A percentile compares a stretch with the other conserved stretches of the same genome.
phyloP scores from a whole-genome alignment of 2,797 vertebrate genomes.

The Macropodus opercularis region DNA sequence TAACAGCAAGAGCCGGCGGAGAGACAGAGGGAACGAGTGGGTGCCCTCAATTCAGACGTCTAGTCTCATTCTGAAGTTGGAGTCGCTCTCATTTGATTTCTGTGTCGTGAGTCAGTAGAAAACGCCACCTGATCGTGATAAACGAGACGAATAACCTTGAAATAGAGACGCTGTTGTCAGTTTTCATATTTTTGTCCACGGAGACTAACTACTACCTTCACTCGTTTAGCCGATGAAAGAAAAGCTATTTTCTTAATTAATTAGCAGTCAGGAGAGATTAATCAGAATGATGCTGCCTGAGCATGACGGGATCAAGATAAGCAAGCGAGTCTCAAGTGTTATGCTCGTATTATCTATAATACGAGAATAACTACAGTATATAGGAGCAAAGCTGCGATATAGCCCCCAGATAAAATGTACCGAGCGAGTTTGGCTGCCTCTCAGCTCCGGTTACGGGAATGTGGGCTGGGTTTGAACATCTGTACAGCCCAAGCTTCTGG shows the following conservation, averaged over 20 bases:
- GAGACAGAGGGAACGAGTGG: slow-evolving; percentile 38
- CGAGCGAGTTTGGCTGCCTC: slow-evolving; percentile 3
- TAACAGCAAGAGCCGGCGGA: slow-evolving; percentile 47
- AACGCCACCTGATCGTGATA: slow-evolving; percentile 16
- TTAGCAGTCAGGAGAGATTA: not conserved
- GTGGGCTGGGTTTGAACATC: slow-evolving; percentile 10
- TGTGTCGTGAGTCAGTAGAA: slow-evolving; percentile 10
- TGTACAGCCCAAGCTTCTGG: slow-evolving; percentile 16
- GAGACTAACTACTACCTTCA: not conserved
- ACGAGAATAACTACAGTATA: too few relatives aligned
- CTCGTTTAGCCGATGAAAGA: not conserved
- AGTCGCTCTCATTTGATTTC: slow-evolving; percentile 34
- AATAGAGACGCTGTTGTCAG: not conserved
- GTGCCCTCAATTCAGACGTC: slow-evolving; percentile 47
- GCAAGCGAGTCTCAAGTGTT: not conserved
- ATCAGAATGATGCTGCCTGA: not conserved
- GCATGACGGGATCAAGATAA: not conserved
- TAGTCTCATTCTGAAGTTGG: slow-evolving; percentile 22
- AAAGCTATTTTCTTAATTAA: slow-evolving; percentile 5
- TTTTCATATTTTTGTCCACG: not conserved
- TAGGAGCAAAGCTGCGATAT: too few relatives aligned
- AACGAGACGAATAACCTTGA: slow-evolving; percentile 38
- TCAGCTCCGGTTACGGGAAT: slow-evolving; percentile 19
- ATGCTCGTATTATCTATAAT: not conserved
- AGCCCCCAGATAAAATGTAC: too few relatives aligned